These are phyloP conservation scores for Saguinus midas DNA, from an alignment of 2,113 vertebrate genomes.

Conservation along the genomic window DNA sequence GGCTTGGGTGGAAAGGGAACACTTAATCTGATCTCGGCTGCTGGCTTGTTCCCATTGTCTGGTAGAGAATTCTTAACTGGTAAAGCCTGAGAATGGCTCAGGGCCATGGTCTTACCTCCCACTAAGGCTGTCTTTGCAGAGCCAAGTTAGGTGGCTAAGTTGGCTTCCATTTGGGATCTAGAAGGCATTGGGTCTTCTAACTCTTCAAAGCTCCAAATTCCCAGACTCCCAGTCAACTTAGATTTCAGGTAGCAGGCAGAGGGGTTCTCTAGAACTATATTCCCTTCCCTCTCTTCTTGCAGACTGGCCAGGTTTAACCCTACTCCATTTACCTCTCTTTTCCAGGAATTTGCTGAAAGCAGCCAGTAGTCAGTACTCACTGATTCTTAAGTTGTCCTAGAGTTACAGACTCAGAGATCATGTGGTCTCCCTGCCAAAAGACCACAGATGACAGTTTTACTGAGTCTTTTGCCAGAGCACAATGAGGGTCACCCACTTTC, in stretches of 20 bases:
- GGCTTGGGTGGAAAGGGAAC: slow-evolving; percentile 61
- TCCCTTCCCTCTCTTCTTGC: neutral
- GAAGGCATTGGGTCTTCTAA: neutral
- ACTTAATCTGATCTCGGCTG: slow-evolving; percentile 69
- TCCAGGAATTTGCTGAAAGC: slow-evolving; percentile 14
- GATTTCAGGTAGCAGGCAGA: neutral
- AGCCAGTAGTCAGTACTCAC: neutral
- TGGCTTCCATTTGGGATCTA: neutral
- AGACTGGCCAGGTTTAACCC: neutral
- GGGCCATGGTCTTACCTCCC: slow-evolving; percentile 4
- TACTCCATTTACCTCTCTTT: neutral
- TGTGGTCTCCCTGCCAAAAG: neutral
- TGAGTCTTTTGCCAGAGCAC: neutral
- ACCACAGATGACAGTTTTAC: neutral
- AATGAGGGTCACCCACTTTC: neutral
- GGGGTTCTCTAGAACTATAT: neutral
- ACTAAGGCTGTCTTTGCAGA: neutral
- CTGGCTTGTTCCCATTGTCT: slow-evolving; percentile 20
- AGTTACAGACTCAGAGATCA: neutral
- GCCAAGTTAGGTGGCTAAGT: neutral
- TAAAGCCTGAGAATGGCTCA: slow-evolving; percentile 56
- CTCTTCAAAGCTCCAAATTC: neutral
- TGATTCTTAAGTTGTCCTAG: neutral
- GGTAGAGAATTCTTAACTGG: slow-evolving; percentile 37
- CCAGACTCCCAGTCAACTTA: neutral